These are phyloP conservation scores for Polypedilum pembai DNA, from an alignment of 1,140 invertebrate species.

Conservation along the genomic window DNA sequence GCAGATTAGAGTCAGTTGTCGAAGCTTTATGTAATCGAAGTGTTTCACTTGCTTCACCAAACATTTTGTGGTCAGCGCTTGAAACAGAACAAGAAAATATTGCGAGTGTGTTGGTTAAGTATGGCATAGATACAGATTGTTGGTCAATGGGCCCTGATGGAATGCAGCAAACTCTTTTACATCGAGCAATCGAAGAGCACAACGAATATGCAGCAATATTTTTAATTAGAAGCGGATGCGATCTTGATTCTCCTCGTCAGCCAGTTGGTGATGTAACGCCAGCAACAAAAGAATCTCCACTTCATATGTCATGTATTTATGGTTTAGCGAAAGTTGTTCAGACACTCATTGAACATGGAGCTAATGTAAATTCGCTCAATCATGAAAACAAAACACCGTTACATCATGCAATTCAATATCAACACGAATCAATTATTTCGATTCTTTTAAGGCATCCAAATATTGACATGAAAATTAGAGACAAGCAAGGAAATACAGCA, in stretches of 20 bases:
- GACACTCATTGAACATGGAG: constrained; percentile 82
- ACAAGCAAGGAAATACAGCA: constrained; percentile 78
- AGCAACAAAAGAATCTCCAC: constrained; percentile 63
- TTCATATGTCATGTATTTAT: constrained; percentile 88
- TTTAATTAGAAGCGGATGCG: constrained; percentile 84
- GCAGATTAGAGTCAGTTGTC: constrained; percentile 71
- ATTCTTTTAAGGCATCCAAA: constrained; percentile 75
- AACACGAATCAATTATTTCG: constrained; percentile 76
- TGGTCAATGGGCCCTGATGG: constrained; percentile 76
- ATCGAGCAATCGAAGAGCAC: constrained; percentile 90
- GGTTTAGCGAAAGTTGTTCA: constrained; percentile 72
- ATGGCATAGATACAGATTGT: constrained; percentile 80
- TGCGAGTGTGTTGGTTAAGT: constrained; percentile 71
- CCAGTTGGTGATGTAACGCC: constrained; percentile 63
- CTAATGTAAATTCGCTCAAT: constrained; percentile 79
- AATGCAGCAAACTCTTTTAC: constrained; percentile 81
- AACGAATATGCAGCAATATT: constrained; percentile 83
- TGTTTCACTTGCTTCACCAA: constrained; percentile 65
- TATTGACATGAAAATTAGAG: constrained; percentile 73
- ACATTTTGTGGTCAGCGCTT: constrained; percentile 76
- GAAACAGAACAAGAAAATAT: constrained; percentile 79
- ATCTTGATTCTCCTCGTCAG: constrained; percentile 73
- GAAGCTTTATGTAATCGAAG: constrained; percentile 77
- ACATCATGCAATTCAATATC: constrained; percentile 86
- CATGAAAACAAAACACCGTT: constrained; percentile 81